A percentile compares a stretch with the other conserved stretches of the same genome.
Evolutionary conservation across 2,113 vertebrate species (phyloP).

Genomic region (Podilymbus podiceps): DNA sequence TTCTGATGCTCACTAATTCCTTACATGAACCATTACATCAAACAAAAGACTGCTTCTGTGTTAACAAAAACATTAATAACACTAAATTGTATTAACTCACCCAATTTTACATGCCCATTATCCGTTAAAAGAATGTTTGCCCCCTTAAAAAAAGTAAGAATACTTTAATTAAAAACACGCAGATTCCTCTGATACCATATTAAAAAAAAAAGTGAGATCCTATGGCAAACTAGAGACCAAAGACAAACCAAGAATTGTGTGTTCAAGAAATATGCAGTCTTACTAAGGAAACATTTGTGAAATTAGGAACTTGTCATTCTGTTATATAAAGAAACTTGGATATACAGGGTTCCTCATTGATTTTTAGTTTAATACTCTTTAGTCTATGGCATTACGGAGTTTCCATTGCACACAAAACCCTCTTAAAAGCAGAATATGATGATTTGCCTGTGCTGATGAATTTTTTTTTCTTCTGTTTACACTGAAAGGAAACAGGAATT

Average conservation of each 20-base stretch:
- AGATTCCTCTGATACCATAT: not conserved
- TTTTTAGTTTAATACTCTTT: not conserved
- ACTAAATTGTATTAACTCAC: constrained; percentile 74
- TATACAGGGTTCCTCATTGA: not conserved
- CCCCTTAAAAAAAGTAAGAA: constrained; percentile 81
- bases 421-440: not conserved
- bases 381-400: not conserved
- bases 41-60: not conserved
- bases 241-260: not conserved
- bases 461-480: not conserved
- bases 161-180: constrained; percentile 44
- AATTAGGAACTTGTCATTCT: not conserved
- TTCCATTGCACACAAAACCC: not conserved
- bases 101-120: constrained; percentile 96
- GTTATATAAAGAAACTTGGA: not conserved
- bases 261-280: not conserved
- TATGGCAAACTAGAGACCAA: not conserved
- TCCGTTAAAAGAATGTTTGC: constrained; percentile 98
- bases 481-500: constrained; percentile 5
- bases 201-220: not conserved
- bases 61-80: not conserved
- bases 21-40: not conserved
- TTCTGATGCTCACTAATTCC: not conserved
- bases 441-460: not conserved
- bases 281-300: not conserved